These are phyloP conservation scores for Bembecia ichneumoniformis DNA, from an alignment of 2,888 invertebrate genomes.

Conservation along the genomic window DNA sequence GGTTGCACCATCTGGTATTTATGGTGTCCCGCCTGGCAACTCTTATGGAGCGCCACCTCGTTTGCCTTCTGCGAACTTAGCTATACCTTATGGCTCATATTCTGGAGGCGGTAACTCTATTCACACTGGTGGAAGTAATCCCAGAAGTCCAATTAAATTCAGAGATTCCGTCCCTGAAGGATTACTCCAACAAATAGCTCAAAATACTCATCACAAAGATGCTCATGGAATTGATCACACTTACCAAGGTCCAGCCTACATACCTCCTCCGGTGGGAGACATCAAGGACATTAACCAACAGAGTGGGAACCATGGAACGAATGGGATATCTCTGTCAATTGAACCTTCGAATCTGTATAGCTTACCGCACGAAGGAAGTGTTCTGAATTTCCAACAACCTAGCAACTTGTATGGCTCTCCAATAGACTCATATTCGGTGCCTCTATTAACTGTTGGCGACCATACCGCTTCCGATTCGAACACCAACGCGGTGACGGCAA, in stretches of 20 bases:
- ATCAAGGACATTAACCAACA: constrained; percentile 56
- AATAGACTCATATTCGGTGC: constrained; percentile 66
- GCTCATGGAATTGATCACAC: constrained; percentile 68
- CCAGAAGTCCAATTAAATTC: constrained; percentile 78
- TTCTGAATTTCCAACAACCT: constrained; percentile 63
- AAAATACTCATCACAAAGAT: constrained; percentile 75
- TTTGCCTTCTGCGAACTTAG: constrained; percentile 37
- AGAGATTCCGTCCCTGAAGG: constrained; percentile 82
- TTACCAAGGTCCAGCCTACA: constrained; percentile 66
- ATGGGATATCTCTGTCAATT: constrained; percentile 50
- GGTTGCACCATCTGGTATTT: constrained; percentile 74
- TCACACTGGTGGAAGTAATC: constrained; percentile 51
- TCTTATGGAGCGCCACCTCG: constrained; percentile 58
- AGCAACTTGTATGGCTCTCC: constrained; percentile 54
- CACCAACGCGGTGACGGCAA: constrained; percentile 45
- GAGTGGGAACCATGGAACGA: constrained; percentile 30
- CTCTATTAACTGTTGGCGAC: constrained; percentile 61
- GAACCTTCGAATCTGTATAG: constrained; percentile 67
- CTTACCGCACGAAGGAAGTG: constrained; percentile 57
- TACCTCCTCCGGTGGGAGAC: constrained; percentile 77
- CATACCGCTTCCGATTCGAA: constrained; percentile 62
- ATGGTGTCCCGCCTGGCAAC: constrained; percentile 73
- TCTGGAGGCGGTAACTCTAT: constrained; percentile 42
- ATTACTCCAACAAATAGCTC: constrained; percentile 76
- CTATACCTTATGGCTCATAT: constrained; percentile 53